These are phyloP conservation scores for Ommatoiulus sabulosus DNA, from an alignment of 2,888 invertebrate genomes.

Conservation along the genomic window DNA sequence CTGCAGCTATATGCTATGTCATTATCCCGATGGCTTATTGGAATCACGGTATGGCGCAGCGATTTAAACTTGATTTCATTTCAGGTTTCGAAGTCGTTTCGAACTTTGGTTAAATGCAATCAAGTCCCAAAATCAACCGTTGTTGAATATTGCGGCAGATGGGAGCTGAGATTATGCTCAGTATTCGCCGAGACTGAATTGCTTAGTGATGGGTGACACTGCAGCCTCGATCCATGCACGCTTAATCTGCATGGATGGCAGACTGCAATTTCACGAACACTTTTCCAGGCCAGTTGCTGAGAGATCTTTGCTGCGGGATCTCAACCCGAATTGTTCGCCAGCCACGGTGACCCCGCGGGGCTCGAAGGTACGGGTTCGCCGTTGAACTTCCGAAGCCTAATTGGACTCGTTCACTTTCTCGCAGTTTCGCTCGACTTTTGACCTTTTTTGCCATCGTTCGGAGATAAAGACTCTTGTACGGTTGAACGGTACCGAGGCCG, in stretches of 20 bases:
- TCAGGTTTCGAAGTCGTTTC: neutral
- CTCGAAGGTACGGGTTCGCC: neutral
- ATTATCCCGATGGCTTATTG: constrained; percentile 1
- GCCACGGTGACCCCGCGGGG: neutral
- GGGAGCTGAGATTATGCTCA: neutral
- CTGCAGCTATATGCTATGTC: neutral
- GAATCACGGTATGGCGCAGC: neutral
- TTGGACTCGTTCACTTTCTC: neutral
- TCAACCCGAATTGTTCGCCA: neutral
- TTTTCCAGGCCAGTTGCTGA: neutral
- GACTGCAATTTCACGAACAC: neutral
- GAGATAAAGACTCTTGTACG: neutral
- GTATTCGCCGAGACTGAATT: neutral
- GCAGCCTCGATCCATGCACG: neutral
- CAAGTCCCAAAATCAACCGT: neutral
- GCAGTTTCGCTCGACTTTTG: neutral
- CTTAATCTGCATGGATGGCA: neutral
- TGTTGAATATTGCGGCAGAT: constrained; percentile 22
- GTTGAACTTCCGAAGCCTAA: neutral
- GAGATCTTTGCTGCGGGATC: neutral
- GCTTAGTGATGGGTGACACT: constrained; percentile 20
- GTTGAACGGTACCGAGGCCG: neutral
- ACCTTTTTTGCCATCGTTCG: neutral
- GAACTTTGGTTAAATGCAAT: neutral
- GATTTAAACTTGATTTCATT: neutral